phyloP scores from a whole-genome alignment of 2,797 vertebrate genomes.

The Hyperoplus lanceolatus region DNA sequence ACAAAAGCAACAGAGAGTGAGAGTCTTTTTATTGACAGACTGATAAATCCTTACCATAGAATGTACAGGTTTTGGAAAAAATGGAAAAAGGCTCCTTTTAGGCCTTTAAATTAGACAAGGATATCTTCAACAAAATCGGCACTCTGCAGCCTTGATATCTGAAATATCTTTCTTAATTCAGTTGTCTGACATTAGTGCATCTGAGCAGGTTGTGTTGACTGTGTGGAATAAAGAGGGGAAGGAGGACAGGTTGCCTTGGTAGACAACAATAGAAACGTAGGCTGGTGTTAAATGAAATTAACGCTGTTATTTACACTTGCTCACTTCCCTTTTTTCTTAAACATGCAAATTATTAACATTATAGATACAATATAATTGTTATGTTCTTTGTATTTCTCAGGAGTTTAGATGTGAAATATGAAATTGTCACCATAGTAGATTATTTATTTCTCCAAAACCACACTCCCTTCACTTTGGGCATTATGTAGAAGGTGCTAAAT shows the following conservation, averaged over 20 bases:
- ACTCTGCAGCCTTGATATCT: neutral
- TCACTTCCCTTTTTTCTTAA: constrained; percentile 47
- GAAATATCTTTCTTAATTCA: constrained; percentile 20
- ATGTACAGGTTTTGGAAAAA: neutral
- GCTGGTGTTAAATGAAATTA: constrained; percentile 75
- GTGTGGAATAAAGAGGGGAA: constrained; percentile 53
- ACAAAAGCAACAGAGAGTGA: neutral
- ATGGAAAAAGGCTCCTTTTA: neutral
- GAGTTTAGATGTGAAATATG: constrained; percentile 41
- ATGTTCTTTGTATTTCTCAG: constrained; percentile 31
- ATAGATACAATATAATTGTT: constrained; percentile 36
- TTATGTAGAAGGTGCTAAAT: neutral
- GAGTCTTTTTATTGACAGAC: constrained; percentile 1
- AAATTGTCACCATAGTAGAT: constrained; percentile 21
- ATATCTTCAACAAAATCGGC: constrained; percentile 2
- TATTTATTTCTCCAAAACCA: constrained; percentile 6
- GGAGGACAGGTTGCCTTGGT: constrained; percentile 59
- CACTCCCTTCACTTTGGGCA: constrained; percentile 12
- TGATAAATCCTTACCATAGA: constrained; percentile 8
- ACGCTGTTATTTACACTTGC: constrained; percentile 70
- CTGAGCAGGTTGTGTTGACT: constrained; percentile 48
- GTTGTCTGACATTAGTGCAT: constrained; percentile 51
- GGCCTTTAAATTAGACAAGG: neutral
- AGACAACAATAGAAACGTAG: constrained; percentile 70
- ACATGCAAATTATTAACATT: constrained; percentile 46